A percentile compares a stretch with the other conserved stretches of the same genome.
Evolutionary conservation across 2,113 vertebrate genomes (phyloP).

Genomic region (Danionella cerebrum): DNA sequence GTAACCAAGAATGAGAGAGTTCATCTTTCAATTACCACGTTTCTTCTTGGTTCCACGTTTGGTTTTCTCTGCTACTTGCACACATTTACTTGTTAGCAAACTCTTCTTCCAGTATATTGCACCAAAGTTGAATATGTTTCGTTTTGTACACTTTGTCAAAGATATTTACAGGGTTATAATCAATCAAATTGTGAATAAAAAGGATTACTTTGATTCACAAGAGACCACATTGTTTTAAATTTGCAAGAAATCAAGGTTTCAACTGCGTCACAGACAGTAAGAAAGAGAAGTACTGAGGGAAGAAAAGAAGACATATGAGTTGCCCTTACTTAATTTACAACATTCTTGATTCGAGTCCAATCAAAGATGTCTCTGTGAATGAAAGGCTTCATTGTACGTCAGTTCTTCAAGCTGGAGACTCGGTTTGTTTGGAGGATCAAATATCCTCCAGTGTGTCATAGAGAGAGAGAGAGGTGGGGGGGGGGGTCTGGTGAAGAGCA

Average conservation of each 20-base stretch:
- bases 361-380: conserved; percentile 28
- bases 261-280: conserved; percentile 26
- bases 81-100: too few species aligned
- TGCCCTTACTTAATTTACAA: conserved; percentile 25
- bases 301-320: conserved; percentile 36
- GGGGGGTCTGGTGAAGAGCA: conserved; percentile 18
- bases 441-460: conserved; percentile 19
- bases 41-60: too few species aligned
- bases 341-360: conserved; percentile 40
- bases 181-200: too few species aligned
- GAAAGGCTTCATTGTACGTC: conserved; percentile 31
- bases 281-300: conserved; percentile 24
- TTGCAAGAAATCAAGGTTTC: conserved; percentile 25
- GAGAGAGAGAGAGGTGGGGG: conserved; percentile 25
- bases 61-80: too few species aligned
- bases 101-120: too few species aligned
- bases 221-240: too few species aligned
- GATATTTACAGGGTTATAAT: too few species aligned
- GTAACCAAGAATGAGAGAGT: too few species aligned
- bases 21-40: too few species aligned
- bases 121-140: too few species aligned
- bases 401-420: conserved; percentile 15
- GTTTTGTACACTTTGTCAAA: too few species aligned
- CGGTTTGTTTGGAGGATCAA: conserved; percentile 13
- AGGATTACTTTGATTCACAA: too few species aligned